Evolutionary conservation across 2,888 invertebrate species (phyloP).

Genomic region (Biston betularia): DNA sequence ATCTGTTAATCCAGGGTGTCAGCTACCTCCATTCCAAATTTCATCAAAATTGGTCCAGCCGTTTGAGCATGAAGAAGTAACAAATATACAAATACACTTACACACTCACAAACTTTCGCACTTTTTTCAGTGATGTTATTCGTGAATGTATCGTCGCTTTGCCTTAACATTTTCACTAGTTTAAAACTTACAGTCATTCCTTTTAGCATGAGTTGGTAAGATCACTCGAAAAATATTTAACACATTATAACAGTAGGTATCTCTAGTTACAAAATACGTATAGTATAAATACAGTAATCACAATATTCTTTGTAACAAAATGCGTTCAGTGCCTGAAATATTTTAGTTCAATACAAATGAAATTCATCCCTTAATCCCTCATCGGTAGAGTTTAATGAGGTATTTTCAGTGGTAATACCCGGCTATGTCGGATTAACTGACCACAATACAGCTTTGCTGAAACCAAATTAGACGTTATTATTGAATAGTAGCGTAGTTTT

Average conservation of each 20-base stretch:
- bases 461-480: slow-evolving; percentile 24
- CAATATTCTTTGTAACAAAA: slow-evolving; percentile 4
- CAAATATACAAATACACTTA: no score
- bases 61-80: no score
- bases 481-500: slow-evolving; percentile 10
- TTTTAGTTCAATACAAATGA: slow-evolving; percentile 45
- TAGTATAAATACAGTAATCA: background rate
- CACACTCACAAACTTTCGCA: no score
- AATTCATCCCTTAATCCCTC: slow-evolving; percentile 32
- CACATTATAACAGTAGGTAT: no score
- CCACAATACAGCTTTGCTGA: slow-evolving; percentile 27
- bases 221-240: slow-evolving; percentile 19
- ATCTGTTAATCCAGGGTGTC: no score
- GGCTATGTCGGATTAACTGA: slow-evolving; percentile 27
- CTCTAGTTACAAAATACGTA: no score
- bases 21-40: no score
- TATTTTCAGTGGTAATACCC: slow-evolving; percentile 30
- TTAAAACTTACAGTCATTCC: slow-evolving; percentile 66
- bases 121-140: no score
- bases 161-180: slow-evolving; percentile 65
- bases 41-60: no score
- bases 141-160: slow-evolving; percentile 53
- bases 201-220: slow-evolving; percentile 57
- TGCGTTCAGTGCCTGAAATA: slow-evolving; percentile 54
- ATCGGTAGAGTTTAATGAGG: slow-evolving; percentile 34